Percentiles rank a stretch among this genome's conserved stretches.
Conservation (phyloP, 2,113 vertebrate genomes). For the Dissostichus mawsoni region DNA sequence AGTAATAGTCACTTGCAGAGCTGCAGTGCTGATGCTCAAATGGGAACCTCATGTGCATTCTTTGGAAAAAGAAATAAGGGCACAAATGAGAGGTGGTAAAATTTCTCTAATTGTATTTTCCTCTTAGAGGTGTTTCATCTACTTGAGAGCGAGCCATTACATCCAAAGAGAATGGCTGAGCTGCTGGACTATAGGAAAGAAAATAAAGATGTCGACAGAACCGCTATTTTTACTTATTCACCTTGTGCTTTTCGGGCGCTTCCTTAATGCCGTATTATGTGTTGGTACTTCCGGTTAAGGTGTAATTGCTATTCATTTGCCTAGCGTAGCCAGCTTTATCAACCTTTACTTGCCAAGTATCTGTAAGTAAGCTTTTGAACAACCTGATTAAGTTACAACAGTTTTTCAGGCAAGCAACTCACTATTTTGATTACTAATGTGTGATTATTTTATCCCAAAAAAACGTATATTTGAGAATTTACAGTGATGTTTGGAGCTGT, state of each 20-base stretch:
- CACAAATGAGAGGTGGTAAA: constrained; percentile 70
- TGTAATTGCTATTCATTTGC: no score
- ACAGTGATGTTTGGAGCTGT: no score
- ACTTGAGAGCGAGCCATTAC: constrained; percentile 49
- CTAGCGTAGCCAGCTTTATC: no score
- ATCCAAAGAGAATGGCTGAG: constrained; percentile 27
- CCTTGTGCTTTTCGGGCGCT: no score
- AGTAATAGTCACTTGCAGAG: constrained; percentile 28
- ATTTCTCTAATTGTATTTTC: constrained; percentile 72
- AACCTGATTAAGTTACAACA: no score
- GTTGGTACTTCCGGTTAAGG: no score
- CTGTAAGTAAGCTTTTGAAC: no score
- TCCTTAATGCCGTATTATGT: no score
- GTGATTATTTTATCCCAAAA: no score
- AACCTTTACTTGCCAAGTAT: no score
- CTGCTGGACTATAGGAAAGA: constrained; percentile 47
- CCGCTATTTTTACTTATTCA: constrained; percentile 9
- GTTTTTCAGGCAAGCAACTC: not conserved
- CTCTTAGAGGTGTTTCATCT: constrained; percentile 65
- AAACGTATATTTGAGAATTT: no score
- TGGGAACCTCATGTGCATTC: constrained; percentile 75
- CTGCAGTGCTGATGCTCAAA: constrained; percentile 48
- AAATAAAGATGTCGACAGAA: constrained; percentile 33
- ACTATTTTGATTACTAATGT: not conserved
- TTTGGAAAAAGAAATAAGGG: constrained; percentile 76